Percentiles rank a stretch among this genome's conserved stretches.
These are phyloP conservation scores for Menidia beryllina DNA, from an alignment of 2,113 vertebrate species.

Conservation along the genomic window DNA sequence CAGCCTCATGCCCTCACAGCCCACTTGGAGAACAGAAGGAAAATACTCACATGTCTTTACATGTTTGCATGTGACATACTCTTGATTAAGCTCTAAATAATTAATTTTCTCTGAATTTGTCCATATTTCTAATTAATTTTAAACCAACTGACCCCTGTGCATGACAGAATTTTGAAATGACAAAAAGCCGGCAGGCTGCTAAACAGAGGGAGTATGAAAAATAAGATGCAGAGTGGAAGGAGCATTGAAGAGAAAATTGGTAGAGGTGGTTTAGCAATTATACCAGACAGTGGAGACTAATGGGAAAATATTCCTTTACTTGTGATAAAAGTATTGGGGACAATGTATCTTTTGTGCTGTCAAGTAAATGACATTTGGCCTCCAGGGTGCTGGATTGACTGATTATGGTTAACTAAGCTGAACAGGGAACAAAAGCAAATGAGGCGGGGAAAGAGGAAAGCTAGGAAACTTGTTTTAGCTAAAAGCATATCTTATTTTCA, in stretches of 20 bases:
- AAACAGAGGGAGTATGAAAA: constrained; percentile 7
- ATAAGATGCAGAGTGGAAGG: neutral
- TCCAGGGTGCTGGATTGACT: constrained; percentile 50
- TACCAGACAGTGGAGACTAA: constrained; percentile 42
- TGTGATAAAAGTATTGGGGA: constrained; percentile 45
- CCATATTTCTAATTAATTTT: constrained; percentile 43
- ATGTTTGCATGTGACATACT: no score
- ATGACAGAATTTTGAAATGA: neutral
- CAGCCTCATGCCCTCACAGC: constrained; percentile 74
- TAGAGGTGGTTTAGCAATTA: constrained; percentile 22
- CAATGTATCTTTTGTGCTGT: constrained; percentile 51
- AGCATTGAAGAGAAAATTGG: neutral
- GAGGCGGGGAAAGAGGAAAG: constrained; percentile 15
- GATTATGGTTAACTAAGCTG: constrained; percentile 53
- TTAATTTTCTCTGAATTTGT: constrained; percentile 43
- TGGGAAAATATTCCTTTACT: constrained; percentile 46
- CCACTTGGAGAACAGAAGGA: constrained; percentile 1
- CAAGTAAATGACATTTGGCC: constrained; percentile 48
- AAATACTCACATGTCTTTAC: neutral
- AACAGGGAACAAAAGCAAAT: constrained; percentile 37
- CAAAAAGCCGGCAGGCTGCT: neutral
- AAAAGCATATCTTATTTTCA: constrained; percentile 15
- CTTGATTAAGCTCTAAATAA: no score
- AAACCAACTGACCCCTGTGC: constrained; percentile 21
- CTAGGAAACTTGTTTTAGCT: constrained; percentile 14